Evolutionary conservation across 2,888 invertebrate species (phyloP), one percentile per base, ranked within the genome.

Genomic region (Eutolmus rufibarbis): DNA sequence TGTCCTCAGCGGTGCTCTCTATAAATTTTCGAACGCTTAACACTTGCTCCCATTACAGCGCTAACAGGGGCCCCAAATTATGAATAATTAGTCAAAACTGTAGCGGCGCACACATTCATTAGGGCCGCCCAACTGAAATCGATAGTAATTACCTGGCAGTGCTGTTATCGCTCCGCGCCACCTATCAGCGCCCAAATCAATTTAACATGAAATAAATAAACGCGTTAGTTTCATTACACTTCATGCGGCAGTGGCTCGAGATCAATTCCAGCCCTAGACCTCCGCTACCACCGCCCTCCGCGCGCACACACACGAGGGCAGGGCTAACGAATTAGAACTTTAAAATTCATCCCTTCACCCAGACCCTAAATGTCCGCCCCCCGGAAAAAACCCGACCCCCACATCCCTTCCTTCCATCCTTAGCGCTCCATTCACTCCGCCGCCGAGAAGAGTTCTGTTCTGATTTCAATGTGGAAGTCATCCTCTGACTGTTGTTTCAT

Each of bases 401-500:
- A 34, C 40, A 8, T 37, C 76, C 4, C 5, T 5, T 16, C 40
- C 76, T 14, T 19, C 1, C 76, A 2, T 40, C 37, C 40, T 76
- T 37, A n/a, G 76, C 40, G n/a, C n/a, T 37, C 76, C 40, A 76
- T 76, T 76, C 76, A 76, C 76, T 76, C 40, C 34, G 76, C 40
- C 34, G 76, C 31, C 34, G 76, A 76, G 76, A 37, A 40, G 76
- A 76, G 76, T 34, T 37, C 76, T 19, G 76, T 34, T 37, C 76
- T 19, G 76, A 76, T 76, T 76, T 76, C 76, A 76, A 76, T 76
- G 76, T 76, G 76, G 76, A 76, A 76, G 76, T 76, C 76, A 76
- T 76, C 76, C 40, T 76, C 76, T 76, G 76, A 76, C 76, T 76
- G 76, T 76, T 76, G 76, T 76, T 76, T 76, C 76, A 76, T 76